Evolutionary conservation across 2,888 invertebrate species (phyloP).

Genomic region (Aelia acuminata): DNA sequence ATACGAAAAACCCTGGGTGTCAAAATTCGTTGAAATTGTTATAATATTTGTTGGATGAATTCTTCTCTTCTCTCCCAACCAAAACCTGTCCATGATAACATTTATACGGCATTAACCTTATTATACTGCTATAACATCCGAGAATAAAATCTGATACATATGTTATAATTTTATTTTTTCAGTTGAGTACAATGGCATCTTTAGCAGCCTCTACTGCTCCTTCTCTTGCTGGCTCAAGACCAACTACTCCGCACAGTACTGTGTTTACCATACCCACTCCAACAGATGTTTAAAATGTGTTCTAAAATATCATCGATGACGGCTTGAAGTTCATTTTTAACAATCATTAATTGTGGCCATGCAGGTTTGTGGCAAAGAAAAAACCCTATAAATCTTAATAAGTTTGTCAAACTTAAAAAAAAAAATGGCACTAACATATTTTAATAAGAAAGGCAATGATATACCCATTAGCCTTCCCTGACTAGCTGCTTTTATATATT

Average conservation of each 20-base stretch:
- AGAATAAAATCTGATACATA: no score
- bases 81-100: no score
- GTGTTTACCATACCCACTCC: constrained; percentile 87
- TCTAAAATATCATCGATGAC: neutral
- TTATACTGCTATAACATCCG: no score
- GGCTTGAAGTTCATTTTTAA: constrained; percentile 3
- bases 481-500: constrained; percentile 11
- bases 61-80: no score
- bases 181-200: constrained; percentile 93
- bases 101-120: no score
- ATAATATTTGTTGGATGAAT: no score
- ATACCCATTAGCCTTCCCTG: neutral
- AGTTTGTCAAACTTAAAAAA: constrained; percentile 4
- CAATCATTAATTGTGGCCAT: neutral
- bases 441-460: neutral
- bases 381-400: neutral
- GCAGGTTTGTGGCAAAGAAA: neutral
- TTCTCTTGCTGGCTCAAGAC: constrained; percentile 87
- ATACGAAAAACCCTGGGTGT: no score
- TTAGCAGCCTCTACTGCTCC: constrained; percentile 86
- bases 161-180: constrained; percentile 67
- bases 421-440: constrained; percentile 18
- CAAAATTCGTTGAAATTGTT: no score
- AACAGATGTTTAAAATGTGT: constrained; percentile 58
- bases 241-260: constrained; percentile 91